phyloP scores from a whole-genome alignment of 2,888 invertebrate genomes.

The Ferdinandea cuprea region DNA sequence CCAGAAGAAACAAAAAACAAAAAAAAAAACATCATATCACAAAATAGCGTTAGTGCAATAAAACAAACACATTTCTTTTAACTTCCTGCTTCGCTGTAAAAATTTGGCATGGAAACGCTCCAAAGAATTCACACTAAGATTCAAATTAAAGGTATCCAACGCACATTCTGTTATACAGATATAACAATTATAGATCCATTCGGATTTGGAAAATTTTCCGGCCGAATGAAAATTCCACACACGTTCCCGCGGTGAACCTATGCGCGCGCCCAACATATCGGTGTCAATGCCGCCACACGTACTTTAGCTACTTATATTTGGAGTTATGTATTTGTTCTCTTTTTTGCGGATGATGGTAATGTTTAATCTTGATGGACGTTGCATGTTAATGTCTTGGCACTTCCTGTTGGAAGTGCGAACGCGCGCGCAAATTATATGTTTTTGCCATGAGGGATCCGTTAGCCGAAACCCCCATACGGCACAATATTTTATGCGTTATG shows the following conservation, averaged over 20 bases:
- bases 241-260: slow-evolving; percentile 25
- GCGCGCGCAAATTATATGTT: slow-evolving; percentile 19
- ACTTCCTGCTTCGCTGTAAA: slow-evolving; percentile 12
- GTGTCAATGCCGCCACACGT: slow-evolving; percentile 42
- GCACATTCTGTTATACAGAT: background rate
- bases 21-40: no score
- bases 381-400: slow-evolving; percentile 41
- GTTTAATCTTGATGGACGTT: slow-evolving; percentile 39
- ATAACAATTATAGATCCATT: background rate
- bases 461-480: slow-evolving; percentile 14
- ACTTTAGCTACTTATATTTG: slow-evolving; percentile 41
- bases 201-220: slow-evolving; percentile 46
- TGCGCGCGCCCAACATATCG: slow-evolving; percentile 9
- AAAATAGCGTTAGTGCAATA: no score
- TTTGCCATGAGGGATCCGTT: slow-evolving; percentile 32
- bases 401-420: slow-evolving; percentile 38
- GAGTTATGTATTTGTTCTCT: slow-evolving; percentile 14
- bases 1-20: no score
- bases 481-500: background rate
- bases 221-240: slow-evolving; percentile 27
- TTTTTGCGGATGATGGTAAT: slow-evolving; percentile 22
- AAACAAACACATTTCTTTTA: no score
- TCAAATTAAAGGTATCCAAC: slow-evolving; percentile 1
- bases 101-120: slow-evolving; percentile 22
- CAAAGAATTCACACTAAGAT: background rate